Evolutionary conservation across 2,113 vertebrate species (phyloP).

Genomic region (Lichenostomus cassidix): DNA sequence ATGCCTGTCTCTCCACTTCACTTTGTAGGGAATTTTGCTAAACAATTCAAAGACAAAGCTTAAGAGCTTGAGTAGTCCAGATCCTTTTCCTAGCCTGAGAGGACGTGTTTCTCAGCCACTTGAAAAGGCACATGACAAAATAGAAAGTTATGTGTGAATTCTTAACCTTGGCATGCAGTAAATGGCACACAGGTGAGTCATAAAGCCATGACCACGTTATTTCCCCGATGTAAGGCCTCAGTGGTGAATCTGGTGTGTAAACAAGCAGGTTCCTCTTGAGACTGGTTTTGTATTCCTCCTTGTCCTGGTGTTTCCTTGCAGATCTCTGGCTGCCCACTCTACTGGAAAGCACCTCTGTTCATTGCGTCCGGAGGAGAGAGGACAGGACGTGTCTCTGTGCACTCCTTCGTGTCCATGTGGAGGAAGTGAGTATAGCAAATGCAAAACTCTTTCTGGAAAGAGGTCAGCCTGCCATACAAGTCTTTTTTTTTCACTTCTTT

Average conservation of each 20-base stretch:
- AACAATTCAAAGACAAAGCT: neutral
- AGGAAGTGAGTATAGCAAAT: conserved; percentile 85
- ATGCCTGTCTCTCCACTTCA: neutral
- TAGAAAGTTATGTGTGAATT: neutral
- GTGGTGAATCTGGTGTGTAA: neutral
- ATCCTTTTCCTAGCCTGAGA: neutral
- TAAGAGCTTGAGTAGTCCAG: neutral
- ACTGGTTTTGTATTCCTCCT: neutral
- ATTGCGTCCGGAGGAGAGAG: conserved; percentile 89
- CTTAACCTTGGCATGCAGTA: neutral
- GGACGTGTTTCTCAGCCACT: neutral
- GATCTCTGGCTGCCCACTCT: conserved; percentile 92
- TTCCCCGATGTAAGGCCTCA: neutral
- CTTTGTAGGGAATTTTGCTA: neutral
- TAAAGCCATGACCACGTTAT: neutral
- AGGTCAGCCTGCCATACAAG: neutral
- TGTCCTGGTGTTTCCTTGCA: conserved; percentile 62
- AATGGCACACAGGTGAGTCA: neutral
- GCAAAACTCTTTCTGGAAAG: neutral
- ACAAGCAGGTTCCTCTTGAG: neutral
- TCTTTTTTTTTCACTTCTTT: accelerated
- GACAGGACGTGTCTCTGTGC: conserved; percentile 89
- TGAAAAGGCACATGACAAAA: neutral
- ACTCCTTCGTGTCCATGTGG: conserved; percentile 91
- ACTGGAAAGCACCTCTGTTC: conserved; percentile 97